phyloP scores from a whole-genome alignment of 2,113 vertebrate genomes.

The Tragelaphus buxtoni region DNA sequence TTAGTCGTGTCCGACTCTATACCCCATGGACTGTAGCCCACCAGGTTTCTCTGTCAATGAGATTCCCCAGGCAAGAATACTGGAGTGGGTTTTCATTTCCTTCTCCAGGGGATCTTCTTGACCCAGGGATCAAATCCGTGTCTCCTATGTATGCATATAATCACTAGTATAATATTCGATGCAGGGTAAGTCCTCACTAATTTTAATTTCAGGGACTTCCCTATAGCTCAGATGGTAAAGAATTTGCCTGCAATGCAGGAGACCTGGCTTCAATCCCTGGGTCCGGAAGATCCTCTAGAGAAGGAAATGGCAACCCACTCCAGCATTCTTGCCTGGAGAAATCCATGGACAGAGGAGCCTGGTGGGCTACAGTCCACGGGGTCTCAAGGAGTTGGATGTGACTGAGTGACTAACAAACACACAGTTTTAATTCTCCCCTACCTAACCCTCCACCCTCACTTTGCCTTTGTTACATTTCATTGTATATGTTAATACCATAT shows the following conservation, averaged over 20 bases:
- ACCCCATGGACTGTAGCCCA: neutral
- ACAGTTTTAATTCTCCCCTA: neutral
- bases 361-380: accelerated
- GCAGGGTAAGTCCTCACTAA: neutral
- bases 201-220: neutral
- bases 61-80: no score
- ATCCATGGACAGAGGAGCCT: neutral
- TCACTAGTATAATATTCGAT: neutral
- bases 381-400: neutral
- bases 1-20: neutral
- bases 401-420: neutral
- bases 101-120: no score
- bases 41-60: no score
- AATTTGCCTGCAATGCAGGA: neutral
- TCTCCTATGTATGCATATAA: neutral
- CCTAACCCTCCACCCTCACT: no score
- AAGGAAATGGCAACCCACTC: neutral
- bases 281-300: neutral
- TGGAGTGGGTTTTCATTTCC: no score
- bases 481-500: neutral
- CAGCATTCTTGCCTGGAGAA: neutral
- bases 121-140: neutral
- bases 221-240: neutral
- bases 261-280: neutral
- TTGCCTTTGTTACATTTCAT: neutral